Percentiles rank a stretch among this genome's conserved stretches.
phyloP scores from a whole-genome alignment of 2,888 invertebrate genomes.

The Ochlodes sylvanus region DNA sequence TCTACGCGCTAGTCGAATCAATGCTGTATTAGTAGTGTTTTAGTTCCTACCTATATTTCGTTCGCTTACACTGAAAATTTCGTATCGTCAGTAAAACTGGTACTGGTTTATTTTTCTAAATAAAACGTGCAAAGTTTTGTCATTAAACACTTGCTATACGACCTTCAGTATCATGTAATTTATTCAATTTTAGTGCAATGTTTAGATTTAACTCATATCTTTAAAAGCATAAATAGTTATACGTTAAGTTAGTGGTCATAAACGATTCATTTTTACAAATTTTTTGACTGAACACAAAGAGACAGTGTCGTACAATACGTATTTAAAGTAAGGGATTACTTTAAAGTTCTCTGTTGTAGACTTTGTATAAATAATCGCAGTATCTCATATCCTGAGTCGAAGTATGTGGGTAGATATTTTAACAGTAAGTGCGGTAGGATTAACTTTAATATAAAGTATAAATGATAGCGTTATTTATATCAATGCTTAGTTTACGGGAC shows the following conservation, averaged over 20 bases:
- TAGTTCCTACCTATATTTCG: constrained; percentile 36
- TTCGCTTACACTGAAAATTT: constrained; percentile 17
- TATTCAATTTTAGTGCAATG: constrained; percentile 84
- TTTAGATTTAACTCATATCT: constrained; percentile 75
- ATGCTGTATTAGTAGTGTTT: constrained; percentile 35
- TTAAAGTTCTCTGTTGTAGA: constrained; percentile 63
- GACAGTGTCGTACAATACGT: constrained; percentile 67
- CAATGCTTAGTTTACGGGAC: constrained; percentile 77
- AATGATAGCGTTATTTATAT: constrained; percentile 83
- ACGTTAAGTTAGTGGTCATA: constrained; percentile 69
- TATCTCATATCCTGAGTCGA: constrained; percentile 71
- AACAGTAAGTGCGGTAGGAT: constrained; percentile 76
- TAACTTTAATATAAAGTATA: constrained; percentile 76
- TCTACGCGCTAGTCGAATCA: constrained; percentile 54
- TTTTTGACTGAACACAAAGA: constrained; percentile 75
- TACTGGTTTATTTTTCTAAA: constrained; percentile 45
- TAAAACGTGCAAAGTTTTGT: constrained; percentile 38
- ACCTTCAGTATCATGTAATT: constrained; percentile 77
- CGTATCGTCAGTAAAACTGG: constrained; percentile 39
- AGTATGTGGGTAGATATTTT: constrained; percentile 72
- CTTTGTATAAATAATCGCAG: constrained; percentile 72
- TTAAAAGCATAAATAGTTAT: constrained; percentile 56
- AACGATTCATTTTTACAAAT: constrained; percentile 73
- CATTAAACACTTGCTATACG: constrained; percentile 53
- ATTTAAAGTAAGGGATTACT: constrained; percentile 66